phyloP scores from a whole-genome alignment of 1,140 invertebrate genomes.

The Drosophila ercepeae region DNA sequence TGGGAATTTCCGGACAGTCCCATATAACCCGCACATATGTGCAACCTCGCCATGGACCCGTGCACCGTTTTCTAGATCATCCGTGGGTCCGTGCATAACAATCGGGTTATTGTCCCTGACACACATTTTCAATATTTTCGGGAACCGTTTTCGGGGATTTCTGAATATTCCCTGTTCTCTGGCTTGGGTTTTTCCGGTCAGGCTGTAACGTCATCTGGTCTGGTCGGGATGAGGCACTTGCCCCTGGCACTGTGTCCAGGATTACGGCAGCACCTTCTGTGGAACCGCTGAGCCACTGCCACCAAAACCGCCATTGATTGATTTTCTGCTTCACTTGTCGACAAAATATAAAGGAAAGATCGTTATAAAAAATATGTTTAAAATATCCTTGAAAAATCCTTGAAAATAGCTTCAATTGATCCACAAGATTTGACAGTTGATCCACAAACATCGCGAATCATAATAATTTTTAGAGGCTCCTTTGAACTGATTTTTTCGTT shows the following conservation, averaged over 20 bases:
- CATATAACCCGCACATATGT: neutral
- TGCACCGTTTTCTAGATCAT: constrained; percentile 4
- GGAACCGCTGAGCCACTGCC: neutral
- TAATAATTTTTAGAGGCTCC: constrained; percentile 5
- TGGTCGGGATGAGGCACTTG: neutral
- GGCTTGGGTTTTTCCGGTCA: neutral
- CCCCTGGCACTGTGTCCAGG: neutral
- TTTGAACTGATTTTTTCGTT: constrained; percentile 10
- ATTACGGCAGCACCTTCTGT: constrained; percentile 5
- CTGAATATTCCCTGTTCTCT: neutral
- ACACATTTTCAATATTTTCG: neutral
- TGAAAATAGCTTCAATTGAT: neutral
- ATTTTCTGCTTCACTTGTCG: neutral
- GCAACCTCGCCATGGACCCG: neutral
- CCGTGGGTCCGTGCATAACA: neutral
- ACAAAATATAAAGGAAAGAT: neutral
- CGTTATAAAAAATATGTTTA: too few relatives aligned
- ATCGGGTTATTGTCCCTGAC: constrained; percentile 1
- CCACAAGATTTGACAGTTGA: neutral
- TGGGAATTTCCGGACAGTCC: neutral
- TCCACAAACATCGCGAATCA: neutral
- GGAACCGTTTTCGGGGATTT: neutral
- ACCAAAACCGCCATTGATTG: constrained; percentile 1
- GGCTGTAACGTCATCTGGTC: constrained; percentile 41
- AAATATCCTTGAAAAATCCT: too few relatives aligned